A percentile compares a stretch with the other conserved stretches of the same genome.
These are phyloP conservation scores for Enteromius trimaculatus DNA, from an alignment of 2,797 vertebrate genomes.

Conservation along the genomic window DNA sequence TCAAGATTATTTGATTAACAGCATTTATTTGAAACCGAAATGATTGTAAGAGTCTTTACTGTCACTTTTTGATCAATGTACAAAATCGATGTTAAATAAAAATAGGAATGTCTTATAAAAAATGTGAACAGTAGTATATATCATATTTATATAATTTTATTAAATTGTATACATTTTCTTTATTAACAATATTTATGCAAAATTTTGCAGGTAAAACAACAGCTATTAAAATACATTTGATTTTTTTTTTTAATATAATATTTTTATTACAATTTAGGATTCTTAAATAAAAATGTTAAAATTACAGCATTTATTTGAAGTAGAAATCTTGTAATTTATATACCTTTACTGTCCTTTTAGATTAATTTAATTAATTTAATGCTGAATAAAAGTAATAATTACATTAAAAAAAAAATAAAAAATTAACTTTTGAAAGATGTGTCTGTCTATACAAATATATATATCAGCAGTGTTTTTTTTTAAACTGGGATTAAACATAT, in stretches of 20 bases:
- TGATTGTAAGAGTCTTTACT: neutral
- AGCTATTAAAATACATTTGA: neutral
- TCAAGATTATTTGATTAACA: neutral
- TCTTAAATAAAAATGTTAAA: neutral
- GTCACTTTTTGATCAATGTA: neutral
- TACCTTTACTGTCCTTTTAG: neutral
- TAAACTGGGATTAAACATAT: slow-evolving; percentile 48
- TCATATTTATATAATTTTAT: neutral
- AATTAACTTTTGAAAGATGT: neutral
- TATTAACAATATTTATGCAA: neutral
- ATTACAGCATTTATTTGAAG: neutral
- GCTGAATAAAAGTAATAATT: neutral
- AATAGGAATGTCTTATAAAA: neutral
- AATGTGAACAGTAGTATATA: neutral
- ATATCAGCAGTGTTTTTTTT: slow-evolving; percentile 40
- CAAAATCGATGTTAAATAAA: neutral
- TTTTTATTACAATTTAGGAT: neutral
- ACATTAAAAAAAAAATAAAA: neutral
- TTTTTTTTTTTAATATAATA: neutral
- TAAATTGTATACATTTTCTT: neutral
- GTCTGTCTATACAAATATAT: no score
- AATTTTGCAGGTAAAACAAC: neutral
- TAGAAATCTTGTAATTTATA: neutral
- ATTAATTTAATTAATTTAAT: neutral
- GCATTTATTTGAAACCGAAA: neutral